A percentile compares a stretch with the other conserved stretches of the same genome.
Evolutionary conservation across 1,140 invertebrate species (phyloP).

Genomic region (Sminthurides bifidus): DNA sequence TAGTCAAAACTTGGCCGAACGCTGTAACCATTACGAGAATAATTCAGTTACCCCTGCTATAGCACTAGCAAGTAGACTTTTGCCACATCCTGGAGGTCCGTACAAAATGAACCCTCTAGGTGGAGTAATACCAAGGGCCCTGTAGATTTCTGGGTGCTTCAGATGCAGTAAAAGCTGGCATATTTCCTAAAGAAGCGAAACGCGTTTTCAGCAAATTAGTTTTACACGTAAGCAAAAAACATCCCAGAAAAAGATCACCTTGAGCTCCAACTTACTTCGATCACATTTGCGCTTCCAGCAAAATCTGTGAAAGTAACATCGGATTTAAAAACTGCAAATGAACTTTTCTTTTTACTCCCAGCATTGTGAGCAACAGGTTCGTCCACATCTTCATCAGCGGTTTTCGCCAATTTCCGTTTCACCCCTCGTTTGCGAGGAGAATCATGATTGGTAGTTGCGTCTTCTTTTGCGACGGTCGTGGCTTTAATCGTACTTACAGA

Average conservation of each 20-base stretch:
- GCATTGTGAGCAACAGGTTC: neutral
- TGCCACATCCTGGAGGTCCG: slow-evolving; percentile 69
- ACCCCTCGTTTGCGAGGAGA: neutral
- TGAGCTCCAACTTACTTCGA: slow-evolving; percentile 39
- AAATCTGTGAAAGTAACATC: slow-evolving; percentile 58
- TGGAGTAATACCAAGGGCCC: slow-evolving; percentile 62
- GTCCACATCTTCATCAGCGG: neutral
- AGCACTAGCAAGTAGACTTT: slow-evolving; percentile 79
- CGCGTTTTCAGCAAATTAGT: slow-evolving; percentile 22
- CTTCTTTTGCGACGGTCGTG: neutral
- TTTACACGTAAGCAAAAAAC: neutral
- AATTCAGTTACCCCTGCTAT: slow-evolving; percentile 68
- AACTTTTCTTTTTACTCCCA: slow-evolving; percentile 32
- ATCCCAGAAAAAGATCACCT: slow-evolving; percentile 26
- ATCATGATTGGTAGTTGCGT: neutral
- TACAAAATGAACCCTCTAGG: slow-evolving; percentile 74
- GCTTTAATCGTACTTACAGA: neutral
- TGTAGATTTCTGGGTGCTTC: slow-evolving; percentile 69
- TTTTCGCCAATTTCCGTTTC: slow-evolving; percentile 10
- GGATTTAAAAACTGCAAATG: slow-evolving; percentile 31
- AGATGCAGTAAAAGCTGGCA: slow-evolving; percentile 69
- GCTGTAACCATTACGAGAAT: slow-evolving; percentile 8
- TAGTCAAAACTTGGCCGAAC: neutral
- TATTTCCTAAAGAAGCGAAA: slow-evolving; percentile 47
- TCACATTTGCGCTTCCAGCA: slow-evolving; percentile 56